Evolutionary conservation across 2,888 invertebrate species (phyloP).

Genomic region (Mesochorus sp.): DNA sequence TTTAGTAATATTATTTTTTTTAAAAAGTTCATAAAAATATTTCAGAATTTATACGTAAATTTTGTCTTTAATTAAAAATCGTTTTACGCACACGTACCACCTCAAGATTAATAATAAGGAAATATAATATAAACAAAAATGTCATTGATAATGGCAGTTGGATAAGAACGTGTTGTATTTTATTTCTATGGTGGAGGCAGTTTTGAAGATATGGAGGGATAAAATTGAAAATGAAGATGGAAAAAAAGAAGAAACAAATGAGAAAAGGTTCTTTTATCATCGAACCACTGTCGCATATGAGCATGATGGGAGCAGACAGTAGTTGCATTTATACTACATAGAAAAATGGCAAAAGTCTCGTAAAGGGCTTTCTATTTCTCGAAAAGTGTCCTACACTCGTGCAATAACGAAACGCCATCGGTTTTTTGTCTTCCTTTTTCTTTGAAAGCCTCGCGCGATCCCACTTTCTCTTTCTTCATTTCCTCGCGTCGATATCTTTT

Average conservation of each 20-base stretch:
- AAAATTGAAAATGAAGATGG: too few relatives aligned
- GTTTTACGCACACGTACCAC: too few relatives aligned
- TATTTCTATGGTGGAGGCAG: slow-evolving; percentile 45
- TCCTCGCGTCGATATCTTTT: slow-evolving; percentile 4
- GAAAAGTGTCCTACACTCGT: slow-evolving; percentile 59
- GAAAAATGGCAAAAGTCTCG: slow-evolving; percentile 58
- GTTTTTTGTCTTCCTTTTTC: slow-evolving; percentile 61
- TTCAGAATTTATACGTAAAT: too few relatives aligned
- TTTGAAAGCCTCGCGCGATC: slow-evolving; percentile 15
- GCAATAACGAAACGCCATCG: slow-evolving; percentile 79
- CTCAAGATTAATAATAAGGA: too few relatives aligned
- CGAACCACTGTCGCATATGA: slow-evolving; percentile 32
- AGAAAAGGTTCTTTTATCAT: slow-evolving; percentile 26
- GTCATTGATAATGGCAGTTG: slow-evolving; percentile 58
- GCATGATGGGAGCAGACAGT: slow-evolving; percentile 28
- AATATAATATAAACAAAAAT: too few relatives aligned
- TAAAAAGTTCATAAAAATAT: too few relatives aligned
- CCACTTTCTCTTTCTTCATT: slow-evolving; percentile 37
- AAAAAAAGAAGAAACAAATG: slow-evolving; percentile 45
- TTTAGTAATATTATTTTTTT: too few relatives aligned
- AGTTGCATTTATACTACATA: background rate
- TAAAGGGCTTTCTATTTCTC: slow-evolving; percentile 58
- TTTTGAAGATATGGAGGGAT: slow-evolving; percentile 13
- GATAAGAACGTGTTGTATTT: slow-evolving; percentile 43
- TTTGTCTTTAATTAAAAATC: too few relatives aligned